These are phyloP conservation scores for Champsocephalus esox DNA, from an alignment of 2,797 vertebrate genomes.

Conservation along the genomic window DNA sequence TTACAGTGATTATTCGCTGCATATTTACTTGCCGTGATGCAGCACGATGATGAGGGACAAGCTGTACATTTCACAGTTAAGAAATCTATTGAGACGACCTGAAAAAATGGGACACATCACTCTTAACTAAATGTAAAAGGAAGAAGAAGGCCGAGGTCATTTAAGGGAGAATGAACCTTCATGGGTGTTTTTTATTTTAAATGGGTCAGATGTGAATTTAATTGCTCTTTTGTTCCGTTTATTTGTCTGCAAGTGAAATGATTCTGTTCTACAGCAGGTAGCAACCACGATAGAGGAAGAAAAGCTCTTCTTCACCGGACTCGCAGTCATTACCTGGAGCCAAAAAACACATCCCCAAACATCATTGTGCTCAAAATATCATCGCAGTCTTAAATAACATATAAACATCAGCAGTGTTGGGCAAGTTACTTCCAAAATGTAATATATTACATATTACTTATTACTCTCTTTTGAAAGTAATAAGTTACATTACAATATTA, in stretches of 20 bases:
- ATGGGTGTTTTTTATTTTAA: background rate
- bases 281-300: too few species aligned
- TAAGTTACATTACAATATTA: too few species aligned
- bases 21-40: slow-evolving; percentile 30
- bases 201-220: background rate
- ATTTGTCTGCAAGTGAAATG: background rate
- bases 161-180: background rate
- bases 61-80: slow-evolving; percentile 5
- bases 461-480: too few species aligned
- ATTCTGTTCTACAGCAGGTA: background rate
- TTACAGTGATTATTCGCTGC: slow-evolving; percentile 60
- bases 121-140: background rate
- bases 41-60: background rate
- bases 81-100: background rate
- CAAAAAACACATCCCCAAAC: too few species aligned
- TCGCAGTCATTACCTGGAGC: too few species aligned
- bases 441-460: too few species aligned
- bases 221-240: background rate
- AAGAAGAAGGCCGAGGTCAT: background rate
- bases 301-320: too few species aligned
- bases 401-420: too few species aligned
- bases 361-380: too few species aligned
- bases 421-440: too few species aligned
- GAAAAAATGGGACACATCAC: background rate
- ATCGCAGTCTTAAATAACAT: too few species aligned